Evolutionary conservation across 2,888 invertebrate species (phyloP), one percentile per base, ranked within the genome.

Genomic region (Melikaiella ostensackeni): DNA sequence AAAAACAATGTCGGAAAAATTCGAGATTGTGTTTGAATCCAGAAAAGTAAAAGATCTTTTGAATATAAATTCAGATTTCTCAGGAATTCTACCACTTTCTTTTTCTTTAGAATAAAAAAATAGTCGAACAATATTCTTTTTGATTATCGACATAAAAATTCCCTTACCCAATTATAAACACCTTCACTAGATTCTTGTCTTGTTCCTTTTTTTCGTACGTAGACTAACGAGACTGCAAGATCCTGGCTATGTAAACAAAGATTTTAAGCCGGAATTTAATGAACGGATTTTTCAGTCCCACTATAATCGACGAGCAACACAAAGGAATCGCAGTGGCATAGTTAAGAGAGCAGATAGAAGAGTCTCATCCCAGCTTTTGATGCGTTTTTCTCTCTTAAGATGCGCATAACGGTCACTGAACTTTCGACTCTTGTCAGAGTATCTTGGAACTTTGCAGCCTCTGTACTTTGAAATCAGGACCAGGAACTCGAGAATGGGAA

Each of bases 391-490:
- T n/a, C 50, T 50, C 11, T 19, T 30, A 70, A 70, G 27, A 70
- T 19, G n/a, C 8, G 11, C 13, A 70, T 70, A 50, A 70, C 70
- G 70, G 70, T 70, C 70, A 70, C 70, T 70, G 70, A 70, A 70
- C 70, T 70, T 64, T 64, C 50, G n/a, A 50, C 50, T 70, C 30
- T 70, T 70, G 42, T 70, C 70, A 70, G 70, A 70, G 50, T 30
- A 50, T 70, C 70, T 70, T 70, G 46, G 24, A 70, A 70, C 70
- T 70, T 50, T 70, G 50, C 70, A 63, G 35, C 35, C 70, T 70
- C 70, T 70, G 33, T 50, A 70, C 70, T 70, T 50, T 70, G 50
- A 70, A 70, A 70, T 70, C 33, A 30, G 50, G 30, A n/a, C 27
- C 70, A 50, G 50, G 6, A 46, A 27, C 64, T 27, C 42, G 24